Evolutionary conservation across 2,797 vertebrate species (phyloP), one percentile per base, ranked within the genome.

Genomic region (Channa striata): DNA sequence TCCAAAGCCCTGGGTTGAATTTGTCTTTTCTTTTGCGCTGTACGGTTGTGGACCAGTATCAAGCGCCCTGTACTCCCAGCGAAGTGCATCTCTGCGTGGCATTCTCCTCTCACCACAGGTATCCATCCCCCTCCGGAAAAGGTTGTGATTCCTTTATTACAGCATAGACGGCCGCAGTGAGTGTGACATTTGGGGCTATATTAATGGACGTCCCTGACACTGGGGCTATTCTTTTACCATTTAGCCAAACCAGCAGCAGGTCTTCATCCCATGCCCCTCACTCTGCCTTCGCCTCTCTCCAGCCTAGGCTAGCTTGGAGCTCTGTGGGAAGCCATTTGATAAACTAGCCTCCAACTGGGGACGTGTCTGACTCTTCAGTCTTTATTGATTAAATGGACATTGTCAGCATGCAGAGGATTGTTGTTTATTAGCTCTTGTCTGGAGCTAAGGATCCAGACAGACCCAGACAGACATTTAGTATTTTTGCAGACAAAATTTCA

Each of bases 291-390:
- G 87, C 91, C 90, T 89, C 91, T 92, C 78, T 81, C 56, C 77
- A 83, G 77, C 63, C 72, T 58, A 74, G 82, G 84, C 72, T 84
- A 84, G 83, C 84, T 74, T 92, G 91, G 89, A 86, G 93, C 96
- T 93, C 96, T 94, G 96, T 95, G 95, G 95, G 96, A 95, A 94
- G 93, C 95, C 94, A 87, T 94, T 96, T 91, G 94, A 93, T 90
- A 94, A 93, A 95, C 91, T 90, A 93, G 92, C 93, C 94, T 70
- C 95, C 95, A 93, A 90, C 95, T 93, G 95, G 87, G 95, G 89
- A 93, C 92, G 91, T 87, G 89, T 95, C 96, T 93, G 92, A 95
- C 94, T 96, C 91, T 92, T 95, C 92, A 94, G 92, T 94, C 91
- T 91, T 91, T 30, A 85, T 80, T 90, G 92, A 92, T 94, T 91